Percentiles rank a stretch among this genome's conserved stretches.
These are phyloP conservation scores for Puffinus mauretanicus DNA, from an alignment of 2,113 vertebrate genomes.

Conservation along the genomic window DNA sequence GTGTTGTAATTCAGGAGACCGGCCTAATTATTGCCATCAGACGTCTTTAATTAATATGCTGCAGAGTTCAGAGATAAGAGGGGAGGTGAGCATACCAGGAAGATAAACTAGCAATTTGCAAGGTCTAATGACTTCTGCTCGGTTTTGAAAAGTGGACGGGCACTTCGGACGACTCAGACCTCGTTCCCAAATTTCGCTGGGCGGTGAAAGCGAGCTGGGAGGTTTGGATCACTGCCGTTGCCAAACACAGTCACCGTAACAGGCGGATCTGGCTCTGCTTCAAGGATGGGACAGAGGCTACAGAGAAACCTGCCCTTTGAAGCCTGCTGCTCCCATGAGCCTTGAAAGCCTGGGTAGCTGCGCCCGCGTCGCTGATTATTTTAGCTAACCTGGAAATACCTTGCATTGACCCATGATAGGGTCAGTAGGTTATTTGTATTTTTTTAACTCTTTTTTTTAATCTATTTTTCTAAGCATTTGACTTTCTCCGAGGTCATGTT, in stretches of 20 bases:
- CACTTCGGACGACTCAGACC: not conserved
- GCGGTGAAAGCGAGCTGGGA: not conserved
- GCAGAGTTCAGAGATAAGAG: not conserved
- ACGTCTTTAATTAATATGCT: conserved; percentile 23
- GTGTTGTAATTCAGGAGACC: not conserved
- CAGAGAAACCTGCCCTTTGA: not conserved
- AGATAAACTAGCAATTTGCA: not conserved
- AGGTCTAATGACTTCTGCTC: not conserved
- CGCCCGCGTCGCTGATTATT: fast-evolving
- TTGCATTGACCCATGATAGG: fast-evolving
- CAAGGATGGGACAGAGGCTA: not conserved
- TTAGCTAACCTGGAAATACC: not conserved
- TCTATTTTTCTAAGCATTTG: not conserved
- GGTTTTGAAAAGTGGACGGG: not conserved
- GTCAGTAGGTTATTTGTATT: not conserved
- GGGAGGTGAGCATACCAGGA: not conserved
- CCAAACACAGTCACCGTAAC: not conserved
- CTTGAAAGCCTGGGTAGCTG: not conserved
- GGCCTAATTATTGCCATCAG: not conserved
- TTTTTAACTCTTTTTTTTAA: not conserved
- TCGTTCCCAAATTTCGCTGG: not conserved
- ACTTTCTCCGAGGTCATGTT: not conserved
- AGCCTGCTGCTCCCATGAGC: not conserved
- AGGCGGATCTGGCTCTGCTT: not conserved
- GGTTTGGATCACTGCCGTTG: not conserved